Conservation (phyloP, 2,113 vertebrate species). For the Coptodon rendalli region DNA sequence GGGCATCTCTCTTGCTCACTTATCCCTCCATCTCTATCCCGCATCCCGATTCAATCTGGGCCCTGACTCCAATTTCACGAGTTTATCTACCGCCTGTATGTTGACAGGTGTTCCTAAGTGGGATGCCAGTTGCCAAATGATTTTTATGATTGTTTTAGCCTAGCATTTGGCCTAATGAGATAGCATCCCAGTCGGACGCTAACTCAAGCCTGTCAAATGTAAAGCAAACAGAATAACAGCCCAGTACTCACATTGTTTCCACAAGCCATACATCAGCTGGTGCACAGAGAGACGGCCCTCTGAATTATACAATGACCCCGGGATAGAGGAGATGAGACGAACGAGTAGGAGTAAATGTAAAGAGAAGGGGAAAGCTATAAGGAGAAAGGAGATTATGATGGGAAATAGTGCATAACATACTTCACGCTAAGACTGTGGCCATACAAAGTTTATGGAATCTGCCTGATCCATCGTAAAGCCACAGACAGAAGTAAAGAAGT, state of each 20-base stretch:
- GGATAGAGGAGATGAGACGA: slow-evolving; percentile 8
- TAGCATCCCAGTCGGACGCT: slow-evolving; percentile 89
- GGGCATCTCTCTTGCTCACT: slow-evolving; percentile 29
- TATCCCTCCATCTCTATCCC: neutral
- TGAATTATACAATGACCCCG: neutral
- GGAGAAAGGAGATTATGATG: neutral
- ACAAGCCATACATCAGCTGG: slow-evolving; percentile 46
- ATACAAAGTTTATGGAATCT: neutral
- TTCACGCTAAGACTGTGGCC: neutral
- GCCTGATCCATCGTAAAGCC: neutral
- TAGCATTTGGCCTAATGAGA: slow-evolving; percentile 93
- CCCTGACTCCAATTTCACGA: slow-evolving; percentile 73
- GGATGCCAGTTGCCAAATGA: slow-evolving; percentile 87
- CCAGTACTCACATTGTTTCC: slow-evolving; percentile 38
- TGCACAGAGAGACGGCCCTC: neutral
- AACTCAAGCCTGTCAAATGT: slow-evolving; percentile 87
- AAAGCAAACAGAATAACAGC: slow-evolving; percentile 75
- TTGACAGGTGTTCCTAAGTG: slow-evolving; percentile 89
- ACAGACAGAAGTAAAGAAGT: neutral
- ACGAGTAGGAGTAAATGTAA: neutral
- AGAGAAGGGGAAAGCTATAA: neutral
- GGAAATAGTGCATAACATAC: neutral
- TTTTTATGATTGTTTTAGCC: slow-evolving; percentile 95
- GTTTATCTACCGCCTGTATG: slow-evolving; percentile 86
- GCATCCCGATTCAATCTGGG: slow-evolving; percentile 14